These are phyloP conservation scores for Ctenosaura bakeri DNA, from an alignment of 2,797 vertebrate genomes.

Conservation along the genomic window DNA sequence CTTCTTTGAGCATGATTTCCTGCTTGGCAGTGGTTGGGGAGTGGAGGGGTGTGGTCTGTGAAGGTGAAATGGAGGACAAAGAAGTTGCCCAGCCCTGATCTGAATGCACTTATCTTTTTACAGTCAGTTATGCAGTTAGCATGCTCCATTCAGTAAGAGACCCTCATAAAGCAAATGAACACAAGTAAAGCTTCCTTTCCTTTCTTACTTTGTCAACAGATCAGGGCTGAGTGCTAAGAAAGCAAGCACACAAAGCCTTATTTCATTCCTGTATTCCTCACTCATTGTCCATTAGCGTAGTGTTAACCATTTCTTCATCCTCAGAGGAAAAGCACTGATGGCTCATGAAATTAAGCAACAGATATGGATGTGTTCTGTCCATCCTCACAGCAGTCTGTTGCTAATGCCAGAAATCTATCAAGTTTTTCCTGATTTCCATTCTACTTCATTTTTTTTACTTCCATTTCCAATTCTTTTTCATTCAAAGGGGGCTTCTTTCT, in stretches of 20 bases:
- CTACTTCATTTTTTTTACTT: not conserved
- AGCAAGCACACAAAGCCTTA: not conserved
- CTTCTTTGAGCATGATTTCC: no score
- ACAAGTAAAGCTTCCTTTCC: not conserved
- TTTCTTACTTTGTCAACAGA: not conserved
- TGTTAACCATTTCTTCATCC: not conserved
- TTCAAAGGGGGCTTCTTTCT: constrained; percentile 49
- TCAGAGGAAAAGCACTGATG: not conserved
- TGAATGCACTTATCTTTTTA: no score
- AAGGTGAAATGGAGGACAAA: no score
- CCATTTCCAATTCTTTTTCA: not conserved
- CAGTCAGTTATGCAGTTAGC: not conserved
- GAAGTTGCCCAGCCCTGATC: no score
- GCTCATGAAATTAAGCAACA: not conserved
- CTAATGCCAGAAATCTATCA: not conserved
- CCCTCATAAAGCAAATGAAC: not conserved
- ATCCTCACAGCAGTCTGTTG: not conserved
- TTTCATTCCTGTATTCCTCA: not conserved
- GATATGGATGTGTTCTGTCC: not conserved
- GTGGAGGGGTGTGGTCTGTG: no score
- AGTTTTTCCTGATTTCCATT: not conserved
- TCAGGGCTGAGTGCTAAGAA: not conserved
- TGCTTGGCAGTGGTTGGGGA: no score
- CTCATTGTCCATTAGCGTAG: not conserved
- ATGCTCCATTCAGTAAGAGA: not conserved